phyloP scores from a whole-genome alignment of 2,113 vertebrate genomes.

The Callocephalon fimbriatum region DNA sequence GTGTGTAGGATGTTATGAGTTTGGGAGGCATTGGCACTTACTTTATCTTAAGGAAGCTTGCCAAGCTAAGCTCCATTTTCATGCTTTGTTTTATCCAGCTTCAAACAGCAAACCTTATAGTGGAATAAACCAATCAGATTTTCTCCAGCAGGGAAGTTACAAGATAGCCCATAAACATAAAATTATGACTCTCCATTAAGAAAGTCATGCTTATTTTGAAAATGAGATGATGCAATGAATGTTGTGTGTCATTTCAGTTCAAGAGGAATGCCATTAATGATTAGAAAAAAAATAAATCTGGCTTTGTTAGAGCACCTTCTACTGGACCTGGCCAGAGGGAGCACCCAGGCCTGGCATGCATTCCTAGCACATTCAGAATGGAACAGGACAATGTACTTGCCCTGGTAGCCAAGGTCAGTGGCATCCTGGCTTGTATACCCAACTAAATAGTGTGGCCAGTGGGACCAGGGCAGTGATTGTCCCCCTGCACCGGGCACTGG shows the following conservation, averaged over 20 bases:
- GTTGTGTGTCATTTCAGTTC: not conserved
- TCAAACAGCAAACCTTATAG: not conserved
- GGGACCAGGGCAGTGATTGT: not conserved
- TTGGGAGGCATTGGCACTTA: not conserved
- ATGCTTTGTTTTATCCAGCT: not conserved
- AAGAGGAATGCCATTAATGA: not conserved
- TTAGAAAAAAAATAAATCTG: not conserved
- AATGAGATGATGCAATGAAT: not conserved
- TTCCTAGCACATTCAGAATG: not conserved
- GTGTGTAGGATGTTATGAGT: not conserved
- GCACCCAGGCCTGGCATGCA: fast-evolving
- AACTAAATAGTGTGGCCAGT: not conserved
- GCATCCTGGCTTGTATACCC: not conserved
- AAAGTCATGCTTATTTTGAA: not conserved
- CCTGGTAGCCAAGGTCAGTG: not conserved
- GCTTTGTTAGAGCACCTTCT: not conserved
- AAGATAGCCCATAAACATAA: not conserved
- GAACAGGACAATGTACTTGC: not conserved
- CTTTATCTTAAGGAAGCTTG: not conserved
- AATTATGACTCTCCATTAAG: not conserved
- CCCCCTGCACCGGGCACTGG: too few relatives aligned
- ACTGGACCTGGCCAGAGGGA: not conserved
- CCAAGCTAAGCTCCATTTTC: not conserved
- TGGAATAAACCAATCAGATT: not conserved
- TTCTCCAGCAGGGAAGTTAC: not conserved